phyloP scores from a whole-genome alignment of 2,888 invertebrate species.

The Drosophila antonietae region DNA sequence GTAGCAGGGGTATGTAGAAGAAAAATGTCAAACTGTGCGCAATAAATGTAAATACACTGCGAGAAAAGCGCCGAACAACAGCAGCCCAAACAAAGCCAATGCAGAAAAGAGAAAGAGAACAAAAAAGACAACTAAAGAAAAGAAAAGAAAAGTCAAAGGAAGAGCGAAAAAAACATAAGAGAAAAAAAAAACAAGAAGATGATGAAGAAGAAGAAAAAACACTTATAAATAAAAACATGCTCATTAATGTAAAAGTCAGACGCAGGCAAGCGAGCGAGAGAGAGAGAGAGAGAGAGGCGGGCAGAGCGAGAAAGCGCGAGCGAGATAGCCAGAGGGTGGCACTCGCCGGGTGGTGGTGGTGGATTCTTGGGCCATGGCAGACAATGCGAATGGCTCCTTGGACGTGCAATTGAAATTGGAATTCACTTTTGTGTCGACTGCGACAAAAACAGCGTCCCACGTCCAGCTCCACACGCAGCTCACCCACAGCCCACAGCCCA shows the following conservation, averaged over 20 bases:
- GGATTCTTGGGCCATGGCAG: constrained; percentile 16
- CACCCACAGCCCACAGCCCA: background rate
- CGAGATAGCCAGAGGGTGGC: background rate
- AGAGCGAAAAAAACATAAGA: constrained; percentile 30
- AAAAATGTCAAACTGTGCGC: constrained; percentile 47
- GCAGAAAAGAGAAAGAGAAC: constrained; percentile 12
- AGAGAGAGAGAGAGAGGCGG: background rate
- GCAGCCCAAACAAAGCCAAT: constrained; percentile 39
- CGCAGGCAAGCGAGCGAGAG: constrained; percentile 7
- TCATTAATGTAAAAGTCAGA: constrained; percentile 79
- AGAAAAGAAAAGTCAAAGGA: constrained; percentile 13
- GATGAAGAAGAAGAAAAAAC: constrained; percentile 38
- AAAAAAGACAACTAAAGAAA: background rate
- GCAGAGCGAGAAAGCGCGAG: background rate
- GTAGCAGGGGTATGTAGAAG: background rate
- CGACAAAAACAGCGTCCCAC: constrained; percentile 31
- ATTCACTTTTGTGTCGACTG: constrained; percentile 70
- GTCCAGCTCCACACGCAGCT: constrained; percentile 3
- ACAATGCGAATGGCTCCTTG: constrained; percentile 60
- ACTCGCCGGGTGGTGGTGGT: constrained; percentile 1
- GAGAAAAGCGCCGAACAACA: constrained; percentile 12
- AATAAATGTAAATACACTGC: constrained; percentile 52
- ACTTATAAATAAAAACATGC: constrained; percentile 80
- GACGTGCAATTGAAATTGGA: constrained; percentile 70
- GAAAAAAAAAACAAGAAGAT: constrained; percentile 9